Percentiles rank a stretch among this genome's conserved stretches.
Evolutionary conservation across 2,797 vertebrate genomes (phyloP).

Genomic region (Loris lydekkerianus): DNA sequence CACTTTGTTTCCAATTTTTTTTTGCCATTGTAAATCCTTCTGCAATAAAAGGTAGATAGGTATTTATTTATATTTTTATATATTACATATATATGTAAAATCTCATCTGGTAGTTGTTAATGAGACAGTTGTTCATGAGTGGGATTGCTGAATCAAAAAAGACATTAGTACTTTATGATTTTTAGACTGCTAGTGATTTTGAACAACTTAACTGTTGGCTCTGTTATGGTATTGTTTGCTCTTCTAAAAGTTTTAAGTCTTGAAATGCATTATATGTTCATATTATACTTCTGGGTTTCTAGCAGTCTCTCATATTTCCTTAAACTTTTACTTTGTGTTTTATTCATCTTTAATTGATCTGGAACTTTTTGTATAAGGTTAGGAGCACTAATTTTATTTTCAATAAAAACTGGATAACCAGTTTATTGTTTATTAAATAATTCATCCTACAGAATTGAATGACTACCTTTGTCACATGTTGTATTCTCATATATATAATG

Average conservation of each 20-base stretch:
- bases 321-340: constrained; percentile 23
- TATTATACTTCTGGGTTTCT: constrained; percentile 26
- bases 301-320: constrained; percentile 21
- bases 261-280: not conserved
- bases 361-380: constrained; percentile 13
- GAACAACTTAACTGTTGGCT: constrained; percentile 24
- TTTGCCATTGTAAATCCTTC: constrained; percentile 43
- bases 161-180: not conserved
- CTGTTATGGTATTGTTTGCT: constrained; percentile 32
- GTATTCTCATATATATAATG: not conserved
- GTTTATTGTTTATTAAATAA: constrained; percentile 55
- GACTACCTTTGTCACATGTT: not conserved
- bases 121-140: constrained; percentile 19
- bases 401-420: not conserved
- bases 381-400: not conserved
- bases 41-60: constrained; percentile 11
- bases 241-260: not conserved
- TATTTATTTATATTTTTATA: not conserved
- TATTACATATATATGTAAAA: too few relatives aligned
- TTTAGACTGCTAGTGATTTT: not conserved
- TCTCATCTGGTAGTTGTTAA: not conserved
- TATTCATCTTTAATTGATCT: constrained; percentile 36
- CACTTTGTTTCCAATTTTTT: constrained; percentile 9
- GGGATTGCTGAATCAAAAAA: constrained; percentile 34
- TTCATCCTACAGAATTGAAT: not conserved